A percentile compares a stretch with the other conserved stretches of the same genome.
phyloP scores from a whole-genome alignment of 1,140 invertebrate genomes.

The Charaxes varanes region DNA sequence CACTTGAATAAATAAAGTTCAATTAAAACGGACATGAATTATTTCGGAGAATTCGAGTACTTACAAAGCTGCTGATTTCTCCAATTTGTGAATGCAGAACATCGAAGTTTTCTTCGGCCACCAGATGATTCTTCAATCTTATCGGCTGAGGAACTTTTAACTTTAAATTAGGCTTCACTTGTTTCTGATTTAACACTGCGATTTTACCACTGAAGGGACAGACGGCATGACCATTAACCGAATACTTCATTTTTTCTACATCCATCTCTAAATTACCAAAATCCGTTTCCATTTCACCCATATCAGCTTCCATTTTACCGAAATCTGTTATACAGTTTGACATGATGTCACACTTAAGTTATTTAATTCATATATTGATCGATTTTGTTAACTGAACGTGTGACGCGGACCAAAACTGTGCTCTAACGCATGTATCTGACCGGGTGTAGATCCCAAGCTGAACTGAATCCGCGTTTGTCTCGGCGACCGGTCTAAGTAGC shows the following conservation, averaged over 20 bases:
- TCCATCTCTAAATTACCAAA: slow-evolving; percentile 15
- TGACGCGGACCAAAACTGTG: no score
- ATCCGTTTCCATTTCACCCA: slow-evolving; percentile 21
- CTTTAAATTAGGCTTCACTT: slow-evolving; percentile 41
- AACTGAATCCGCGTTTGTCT: slow-evolving; percentile 43
- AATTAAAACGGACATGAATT: no score
- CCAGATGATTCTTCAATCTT: slow-evolving; percentile 47
- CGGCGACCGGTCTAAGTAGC: slow-evolving; percentile 38
- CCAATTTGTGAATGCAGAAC: slow-evolving; percentile 43
- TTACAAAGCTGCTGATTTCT: slow-evolving; percentile 44
- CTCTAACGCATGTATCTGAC: no score
- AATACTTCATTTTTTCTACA: slow-evolving; percentile 12
- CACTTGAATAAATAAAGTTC: no score
- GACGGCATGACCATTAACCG: slow-evolving; percentile 33
- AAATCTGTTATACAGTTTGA: no score
- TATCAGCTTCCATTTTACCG: slow-evolving; percentile 23
- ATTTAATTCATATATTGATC: no score
- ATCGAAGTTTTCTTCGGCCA: slow-evolving; percentile 44
- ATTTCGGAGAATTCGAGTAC: no score
- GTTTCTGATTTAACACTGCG: slow-evolving; percentile 25
- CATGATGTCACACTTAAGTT: no score
- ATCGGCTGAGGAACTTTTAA: slow-evolving; percentile 56
- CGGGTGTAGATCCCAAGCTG: slow-evolving; percentile 31
- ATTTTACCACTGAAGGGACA: slow-evolving; percentile 49
- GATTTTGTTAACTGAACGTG: no score